Percentiles rank a stretch among this genome's conserved stretches.
Conservation (phyloP, 2,113 vertebrate species). For the Salvelinus fontinalis region DNA sequence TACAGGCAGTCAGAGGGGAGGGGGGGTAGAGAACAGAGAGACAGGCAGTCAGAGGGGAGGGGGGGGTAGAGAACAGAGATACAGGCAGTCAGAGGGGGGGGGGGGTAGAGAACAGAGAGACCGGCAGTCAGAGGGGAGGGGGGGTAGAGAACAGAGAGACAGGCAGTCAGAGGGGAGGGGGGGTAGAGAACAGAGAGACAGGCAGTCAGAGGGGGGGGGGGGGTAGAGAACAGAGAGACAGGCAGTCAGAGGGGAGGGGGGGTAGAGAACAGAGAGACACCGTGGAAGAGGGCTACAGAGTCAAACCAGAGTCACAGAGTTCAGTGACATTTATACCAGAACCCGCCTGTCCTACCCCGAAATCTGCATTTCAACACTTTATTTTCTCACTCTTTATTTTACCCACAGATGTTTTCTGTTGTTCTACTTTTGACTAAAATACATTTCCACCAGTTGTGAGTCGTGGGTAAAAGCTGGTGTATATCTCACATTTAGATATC, state of each 20-base stretch:
- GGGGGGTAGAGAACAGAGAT: slow-evolving; percentile 2
- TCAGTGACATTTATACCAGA: slow-evolving; percentile 73
- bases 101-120: slow-evolving; percentile 3
- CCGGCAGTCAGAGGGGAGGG: no score
- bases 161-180: not conserved
- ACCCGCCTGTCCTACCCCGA: slow-evolving; percentile 48
- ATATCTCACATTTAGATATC: no score
- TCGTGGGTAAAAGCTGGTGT: no score
- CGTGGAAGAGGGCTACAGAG: slow-evolving; percentile 53
- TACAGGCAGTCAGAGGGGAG: not conserved
- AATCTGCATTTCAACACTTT: slow-evolving; percentile 51
- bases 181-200: slow-evolving; percentile 12
- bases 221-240: not conserved
- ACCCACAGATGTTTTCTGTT: not conserved
- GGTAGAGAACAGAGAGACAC: slow-evolving; percentile 1
- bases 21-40: slow-evolving; percentile 1
- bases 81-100: not conserved
- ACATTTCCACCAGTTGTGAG: no score
- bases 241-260: not conserved
- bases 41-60: not conserved
- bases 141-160: not conserved
- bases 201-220: not conserved
- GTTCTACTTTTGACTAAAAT: not conserved
- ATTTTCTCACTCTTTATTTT: slow-evolving; percentile 37
- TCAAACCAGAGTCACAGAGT: slow-evolving; percentile 64